Evolutionary conservation across 2,797 vertebrate genomes (phyloP), one percentile per base, ranked within the genome.

Genomic region (Trachurus trachurus): DNA sequence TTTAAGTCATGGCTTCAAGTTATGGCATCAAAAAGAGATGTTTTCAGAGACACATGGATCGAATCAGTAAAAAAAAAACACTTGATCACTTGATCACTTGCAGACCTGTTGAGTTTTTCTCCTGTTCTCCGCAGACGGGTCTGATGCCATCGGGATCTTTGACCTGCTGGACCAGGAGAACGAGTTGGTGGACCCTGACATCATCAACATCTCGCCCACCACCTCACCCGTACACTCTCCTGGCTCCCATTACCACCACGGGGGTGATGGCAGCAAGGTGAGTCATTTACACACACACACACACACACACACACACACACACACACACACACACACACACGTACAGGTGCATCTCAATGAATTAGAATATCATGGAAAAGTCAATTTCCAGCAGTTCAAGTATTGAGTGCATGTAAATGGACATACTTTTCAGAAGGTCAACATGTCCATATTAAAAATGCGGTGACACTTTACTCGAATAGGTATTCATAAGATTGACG

Each of bases 221-320:
- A 96, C 96, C 58, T 98, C 98, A 44, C 98, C 97, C 54, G 98
- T 97, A 49, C 97, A 99, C 95, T 99, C 98, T 87, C 98, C 98
- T 53, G 96, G 97, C 87, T 99, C 97, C 71, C 98, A 99, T 93
- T 99, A 98, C 91, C 97, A 96, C 84, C 98, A 97, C 0, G 97
- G 97, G 88, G 96, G 96, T 74, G 98, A 99, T 75, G 96, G 96
- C 94, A 97, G 97, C 93, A 99, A 99, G 97, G 98, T 98, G 78
- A 85, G 78, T 15, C n/a, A 11, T 8, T 4, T 3, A n/a, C 63
- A 37, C 21, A 12, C 21, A 17, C 5, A 9, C 39, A 47, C 34
- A 37, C 6, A 7, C 34, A 37, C 34, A 37, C 6, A 7, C 34
- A 37, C 34, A 37, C 34, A 37, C 34, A 34, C 34, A 34, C 29